These are phyloP conservation scores for Anomalospiza imberbis DNA, from an alignment of 2,797 vertebrate species.

Conservation along the genomic window DNA sequence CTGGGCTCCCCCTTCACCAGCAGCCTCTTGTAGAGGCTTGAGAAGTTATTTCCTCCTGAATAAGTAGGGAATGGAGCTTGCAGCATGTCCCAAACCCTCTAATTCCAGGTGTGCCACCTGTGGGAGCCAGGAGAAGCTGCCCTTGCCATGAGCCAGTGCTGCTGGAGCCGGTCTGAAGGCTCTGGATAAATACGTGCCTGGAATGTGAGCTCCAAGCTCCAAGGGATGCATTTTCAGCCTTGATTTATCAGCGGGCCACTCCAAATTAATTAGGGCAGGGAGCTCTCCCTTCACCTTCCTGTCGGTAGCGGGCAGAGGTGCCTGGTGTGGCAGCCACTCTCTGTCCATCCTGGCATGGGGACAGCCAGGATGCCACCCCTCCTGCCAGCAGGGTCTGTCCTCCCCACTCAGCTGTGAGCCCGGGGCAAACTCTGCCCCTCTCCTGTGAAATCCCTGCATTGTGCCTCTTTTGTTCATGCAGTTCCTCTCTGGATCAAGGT, in stretches of 20 bases:
- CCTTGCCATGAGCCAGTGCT: neutral
- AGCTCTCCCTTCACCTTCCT: neutral
- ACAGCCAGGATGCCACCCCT: neutral
- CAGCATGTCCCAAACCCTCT: neutral
- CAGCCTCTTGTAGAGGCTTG: neutral
- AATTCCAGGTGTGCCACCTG: neutral
- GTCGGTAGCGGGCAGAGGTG: rapidly evolving
- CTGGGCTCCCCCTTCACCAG: neutral
- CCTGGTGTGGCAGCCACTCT: rapidly evolving
- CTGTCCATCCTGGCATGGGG: rapidly evolving
- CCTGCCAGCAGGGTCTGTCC: neutral
- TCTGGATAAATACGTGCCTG: neutral
- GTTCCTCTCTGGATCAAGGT: neutral
- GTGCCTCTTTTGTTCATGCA: rapidly evolving
- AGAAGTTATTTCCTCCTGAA: neutral
- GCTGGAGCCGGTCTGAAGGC: rapidly evolving
- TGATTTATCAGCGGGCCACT: neutral
- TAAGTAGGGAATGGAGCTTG: neutral
- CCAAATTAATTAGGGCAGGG: neutral
- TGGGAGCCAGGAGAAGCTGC: neutral
- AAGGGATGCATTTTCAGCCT: neutral
- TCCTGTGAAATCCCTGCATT: rapidly evolving
- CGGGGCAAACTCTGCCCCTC: neutral
- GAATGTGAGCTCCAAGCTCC: neutral
- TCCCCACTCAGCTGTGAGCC: neutral